These are phyloP conservation scores for Tuberolachnus salignus DNA, from an alignment of 2,888 invertebrate genomes.

Conservation along the genomic window DNA sequence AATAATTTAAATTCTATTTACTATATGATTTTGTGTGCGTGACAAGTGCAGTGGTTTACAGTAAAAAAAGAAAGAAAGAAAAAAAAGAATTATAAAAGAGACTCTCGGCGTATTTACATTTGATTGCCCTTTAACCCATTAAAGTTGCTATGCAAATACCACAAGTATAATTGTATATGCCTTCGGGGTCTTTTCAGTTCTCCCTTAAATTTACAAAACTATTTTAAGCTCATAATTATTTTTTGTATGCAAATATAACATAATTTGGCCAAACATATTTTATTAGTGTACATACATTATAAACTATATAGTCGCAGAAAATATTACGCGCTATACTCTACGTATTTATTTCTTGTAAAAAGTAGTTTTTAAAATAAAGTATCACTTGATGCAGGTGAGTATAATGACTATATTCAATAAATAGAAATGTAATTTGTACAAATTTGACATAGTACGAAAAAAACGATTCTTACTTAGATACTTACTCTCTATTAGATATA, in stretches of 20 bases:
- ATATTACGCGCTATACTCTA: neutral
- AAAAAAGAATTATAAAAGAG: neutral
- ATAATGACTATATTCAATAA: too few relatives aligned
- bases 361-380: neutral
- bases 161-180: neutral
- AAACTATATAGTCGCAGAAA: neutral
- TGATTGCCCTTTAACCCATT: conserved; percentile 8
- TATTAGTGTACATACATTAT: neutral
- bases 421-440: too few relatives aligned
- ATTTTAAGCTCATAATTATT: conserved; percentile 22
- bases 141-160: conserved; percentile 9
- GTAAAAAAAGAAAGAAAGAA: neutral
- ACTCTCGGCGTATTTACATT: neutral
- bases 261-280: neutral
- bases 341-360: neutral
- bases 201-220: neutral
- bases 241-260: neutral
- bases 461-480: too few relatives aligned
- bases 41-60: neutral
- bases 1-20: conserved; percentile 21
- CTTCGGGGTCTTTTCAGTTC: neutral
- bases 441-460: too few relatives aligned
- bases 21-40: neutral
- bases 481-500: too few relatives aligned
- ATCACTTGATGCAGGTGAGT: too few relatives aligned